phyloP scores from a whole-genome alignment of 2,888 invertebrate species.

The Diplolepis rosae region DNA sequence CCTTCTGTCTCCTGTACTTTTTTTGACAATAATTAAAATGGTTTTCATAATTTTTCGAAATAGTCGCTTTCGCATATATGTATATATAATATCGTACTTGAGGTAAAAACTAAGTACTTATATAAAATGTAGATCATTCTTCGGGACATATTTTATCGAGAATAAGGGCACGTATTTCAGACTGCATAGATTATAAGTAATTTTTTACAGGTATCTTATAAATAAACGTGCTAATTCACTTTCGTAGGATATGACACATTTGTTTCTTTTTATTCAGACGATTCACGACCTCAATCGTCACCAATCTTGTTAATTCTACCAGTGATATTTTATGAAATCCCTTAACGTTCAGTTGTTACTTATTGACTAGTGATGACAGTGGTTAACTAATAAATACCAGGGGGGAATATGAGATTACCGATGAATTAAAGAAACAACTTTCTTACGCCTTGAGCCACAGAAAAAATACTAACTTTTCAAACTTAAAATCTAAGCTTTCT shows the following conservation, averaged over 20 bases:
- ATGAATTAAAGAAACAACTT: background rate
- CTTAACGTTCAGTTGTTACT: conserved; percentile 2
- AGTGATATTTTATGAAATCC: background rate
- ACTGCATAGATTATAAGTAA: background rate
- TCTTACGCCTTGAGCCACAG: background rate
- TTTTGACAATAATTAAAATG: background rate
- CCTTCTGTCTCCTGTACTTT: background rate
- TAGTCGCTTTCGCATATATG: background rate
- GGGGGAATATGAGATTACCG: conserved; percentile 47
- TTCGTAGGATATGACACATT: background rate
- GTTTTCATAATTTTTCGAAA: background rate
- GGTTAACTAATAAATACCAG: conserved; percentile 60
- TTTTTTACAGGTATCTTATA: background rate
- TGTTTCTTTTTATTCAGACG: background rate
- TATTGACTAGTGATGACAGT: conserved; percentile 57
- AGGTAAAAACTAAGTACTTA: conserved; percentile 54
- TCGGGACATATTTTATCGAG: background rate
- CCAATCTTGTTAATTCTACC: background rate
- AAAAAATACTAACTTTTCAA: conserved; percentile 15
- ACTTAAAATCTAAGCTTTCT: conserved; percentile 31
- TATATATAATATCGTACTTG: conserved; percentile 36
- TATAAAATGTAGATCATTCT: conserved; percentile 50
- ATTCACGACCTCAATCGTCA: background rate
- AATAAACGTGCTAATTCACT: background rate
- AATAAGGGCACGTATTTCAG: background rate